These are phyloP conservation scores for Drosophila siamana DNA, from an alignment of 2,888 invertebrate species.

Conservation along the genomic window DNA sequence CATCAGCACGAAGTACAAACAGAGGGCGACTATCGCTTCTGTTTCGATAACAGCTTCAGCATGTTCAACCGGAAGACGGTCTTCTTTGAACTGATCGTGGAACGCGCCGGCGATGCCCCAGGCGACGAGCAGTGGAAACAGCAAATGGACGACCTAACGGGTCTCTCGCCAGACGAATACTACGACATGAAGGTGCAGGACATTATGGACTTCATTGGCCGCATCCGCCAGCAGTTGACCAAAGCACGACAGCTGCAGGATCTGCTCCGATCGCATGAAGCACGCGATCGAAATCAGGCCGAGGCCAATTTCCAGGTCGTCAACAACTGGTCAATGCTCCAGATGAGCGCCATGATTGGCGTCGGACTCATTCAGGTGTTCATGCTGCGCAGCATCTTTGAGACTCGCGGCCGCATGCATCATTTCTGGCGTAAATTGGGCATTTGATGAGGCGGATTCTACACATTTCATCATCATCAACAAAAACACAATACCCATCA, in stretches of 20 bases:
- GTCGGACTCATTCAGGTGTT: conserved; percentile 92
- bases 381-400: conserved; percentile 92
- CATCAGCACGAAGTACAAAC: conserved; percentile 88
- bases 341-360: conserved; percentile 90
- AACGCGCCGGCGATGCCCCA: conserved; percentile 87
- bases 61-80: conserved; percentile 93
- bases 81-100: conserved; percentile 92
- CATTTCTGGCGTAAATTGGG: conserved; percentile 83
- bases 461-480: not conserved
- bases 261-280: conserved; percentile 90
- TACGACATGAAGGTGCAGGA: conserved; percentile 88
- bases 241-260: conserved; percentile 89
- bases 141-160: conserved; percentile 80
- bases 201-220: conserved; percentile 88
- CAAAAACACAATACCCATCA: not conserved
- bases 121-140: conserved; percentile 84
- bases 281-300: conserved; percentile 92
- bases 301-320: conserved; percentile 93
- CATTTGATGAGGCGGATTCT: conserved; percentile 62
- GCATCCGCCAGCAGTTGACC: conserved; percentile 88
- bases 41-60: conserved; percentile 95
- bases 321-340: conserved; percentile 91
- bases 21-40: conserved; percentile 92
- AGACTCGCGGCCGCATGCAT: conserved; percentile 86
- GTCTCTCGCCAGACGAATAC: conserved; percentile 86